Conservation (phyloP, 2,113 vertebrate genomes). For the Fregetta grallaria region DNA sequence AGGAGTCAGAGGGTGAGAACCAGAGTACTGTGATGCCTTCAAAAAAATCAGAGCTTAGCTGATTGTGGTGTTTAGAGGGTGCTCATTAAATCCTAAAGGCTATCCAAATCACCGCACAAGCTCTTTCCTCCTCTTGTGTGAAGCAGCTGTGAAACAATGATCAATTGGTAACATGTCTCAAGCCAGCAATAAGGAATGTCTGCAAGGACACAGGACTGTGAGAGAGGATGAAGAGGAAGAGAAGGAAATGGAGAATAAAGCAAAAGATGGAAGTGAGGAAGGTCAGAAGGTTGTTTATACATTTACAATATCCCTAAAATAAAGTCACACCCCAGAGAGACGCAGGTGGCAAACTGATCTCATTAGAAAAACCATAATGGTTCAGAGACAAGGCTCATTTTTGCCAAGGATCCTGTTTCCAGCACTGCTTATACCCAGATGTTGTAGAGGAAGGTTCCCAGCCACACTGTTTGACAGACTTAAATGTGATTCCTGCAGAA, state of each 20-base stretch:
- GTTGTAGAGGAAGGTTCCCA: conserved; percentile 1
- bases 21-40: not conserved
- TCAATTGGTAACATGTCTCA: not conserved
- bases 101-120: fast-evolving
- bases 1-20: not conserved
- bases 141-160: not conserved
- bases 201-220: not conserved
- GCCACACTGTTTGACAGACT: not conserved
- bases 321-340: not conserved
- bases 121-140: not conserved
- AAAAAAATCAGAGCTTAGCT: not conserved
- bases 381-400: not conserved
- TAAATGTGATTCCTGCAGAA: not conserved
- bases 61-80: not conserved
- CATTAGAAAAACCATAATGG: conserved; percentile 26
- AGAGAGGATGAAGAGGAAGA: not conserved
- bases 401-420: conserved; percentile 17
- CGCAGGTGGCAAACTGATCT: conserved; percentile 47
- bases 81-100: not conserved
- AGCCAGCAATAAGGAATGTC: not conserved
- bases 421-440: not conserved
- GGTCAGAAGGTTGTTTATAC: conserved; percentile 34
- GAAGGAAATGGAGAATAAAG: conserved; percentile 40
- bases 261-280: conserved; percentile 46
- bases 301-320: conserved; percentile 22